A percentile compares a stretch with the other conserved stretches of the same genome.
Conservation (phyloP, 2,113 vertebrate species). For the Pimephales promelas region DNA sequence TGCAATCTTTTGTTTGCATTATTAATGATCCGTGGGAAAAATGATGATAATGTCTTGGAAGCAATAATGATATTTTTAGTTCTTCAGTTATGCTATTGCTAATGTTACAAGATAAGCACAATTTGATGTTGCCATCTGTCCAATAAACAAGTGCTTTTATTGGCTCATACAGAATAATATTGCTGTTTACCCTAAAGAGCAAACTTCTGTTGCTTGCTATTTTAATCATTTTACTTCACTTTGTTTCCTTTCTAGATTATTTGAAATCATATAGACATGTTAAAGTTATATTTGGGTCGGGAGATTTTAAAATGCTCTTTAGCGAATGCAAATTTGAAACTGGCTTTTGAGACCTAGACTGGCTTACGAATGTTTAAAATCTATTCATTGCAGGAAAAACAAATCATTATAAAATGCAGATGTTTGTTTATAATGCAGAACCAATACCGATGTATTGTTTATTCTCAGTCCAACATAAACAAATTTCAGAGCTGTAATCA, state of each 20-base stretch:
- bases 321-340: no score
- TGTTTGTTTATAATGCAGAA: background rate
- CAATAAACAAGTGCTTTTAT: background rate
- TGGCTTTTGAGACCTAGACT: no score
- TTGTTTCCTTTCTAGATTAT: background rate
- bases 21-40: conserved; percentile 38
- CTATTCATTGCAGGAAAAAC: background rate
- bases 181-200: conserved; percentile 14
- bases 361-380: background rate
- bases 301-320: background rate
- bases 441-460: background rate
- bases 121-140: conserved; percentile 30
- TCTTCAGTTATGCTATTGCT: conserved; percentile 7
- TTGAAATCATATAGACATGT: background rate
- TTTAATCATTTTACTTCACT: background rate
- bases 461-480: background rate
- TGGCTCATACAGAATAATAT: background rate
- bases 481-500: conserved; percentile 25
- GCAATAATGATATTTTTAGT: conserved; percentile 37
- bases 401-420: background rate
- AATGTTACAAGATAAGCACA: conserved; percentile 13
- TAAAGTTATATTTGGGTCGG: background rate
- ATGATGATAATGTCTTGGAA: background rate
- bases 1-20: conserved; percentile 36
- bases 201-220: background rate